phyloP scores from a whole-genome alignment of 35 echinoderm and acorn worm genomes.

The Apostichopus japonicus region DNA sequence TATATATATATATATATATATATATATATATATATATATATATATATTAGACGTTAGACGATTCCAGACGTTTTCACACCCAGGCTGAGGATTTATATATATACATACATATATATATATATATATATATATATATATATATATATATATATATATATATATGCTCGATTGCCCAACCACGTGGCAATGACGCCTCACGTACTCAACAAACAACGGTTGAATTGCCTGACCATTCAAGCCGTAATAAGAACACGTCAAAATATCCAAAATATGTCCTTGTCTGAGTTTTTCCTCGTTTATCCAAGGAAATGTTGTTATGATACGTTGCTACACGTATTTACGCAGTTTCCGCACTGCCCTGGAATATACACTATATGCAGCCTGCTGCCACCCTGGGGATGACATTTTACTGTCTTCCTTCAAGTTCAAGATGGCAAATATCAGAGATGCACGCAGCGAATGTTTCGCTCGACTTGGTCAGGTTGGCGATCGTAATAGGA shows the following conservation, averaged over 20 bases:
- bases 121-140: too few relatives aligned
- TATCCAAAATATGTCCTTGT: neutral
- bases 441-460: neutral
- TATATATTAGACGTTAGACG: too few relatives aligned
- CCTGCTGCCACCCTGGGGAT: neutral
- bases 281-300: neutral
- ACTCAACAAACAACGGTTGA: neutral
- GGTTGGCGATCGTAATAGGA: neutral
- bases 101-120: too few relatives aligned
- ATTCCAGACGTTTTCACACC: too few relatives aligned
- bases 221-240: neutral
- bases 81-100: too few relatives aligned
- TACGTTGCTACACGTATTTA: neutral
- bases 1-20: too few relatives aligned
- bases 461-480: conserved; percentile 13
- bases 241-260: neutral
- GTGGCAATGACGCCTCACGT: neutral
- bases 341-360: neutral
- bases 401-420: neutral
- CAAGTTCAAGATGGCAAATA: neutral
- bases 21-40: too few relatives aligned
- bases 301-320: neutral
- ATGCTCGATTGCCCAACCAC: neutral
- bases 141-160: too few relatives aligned
- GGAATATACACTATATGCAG: neutral